Evolutionary conservation across 2,888 invertebrate genomes (phyloP).

Genomic region (Platyscelio sp.): DNA sequence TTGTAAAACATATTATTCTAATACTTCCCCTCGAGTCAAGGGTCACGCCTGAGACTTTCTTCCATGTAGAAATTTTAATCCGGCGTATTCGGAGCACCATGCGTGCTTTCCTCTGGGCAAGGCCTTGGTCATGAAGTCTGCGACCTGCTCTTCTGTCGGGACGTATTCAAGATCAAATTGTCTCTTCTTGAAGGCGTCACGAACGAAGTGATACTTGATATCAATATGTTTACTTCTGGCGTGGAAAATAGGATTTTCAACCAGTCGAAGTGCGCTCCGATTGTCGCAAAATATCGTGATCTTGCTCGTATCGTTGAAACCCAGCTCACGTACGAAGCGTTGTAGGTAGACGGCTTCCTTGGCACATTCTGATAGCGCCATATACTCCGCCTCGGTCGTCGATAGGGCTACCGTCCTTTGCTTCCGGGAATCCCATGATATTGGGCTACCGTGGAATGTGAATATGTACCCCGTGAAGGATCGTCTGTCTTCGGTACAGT

Average conservation of each 20-base stretch:
- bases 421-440: conserved; percentile 2
- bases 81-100: not conserved
- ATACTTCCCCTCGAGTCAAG: conserved; percentile 13
- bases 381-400: not conserved
- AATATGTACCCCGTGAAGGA: not conserved
- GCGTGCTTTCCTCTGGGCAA: not conserved
- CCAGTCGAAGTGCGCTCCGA: not conserved
- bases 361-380: conserved; percentile 7
- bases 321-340: conserved; percentile 15
- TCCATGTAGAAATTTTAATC: not conserved
- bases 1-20: not conserved
- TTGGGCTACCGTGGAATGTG: not conserved
- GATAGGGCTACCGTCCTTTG: not conserved
- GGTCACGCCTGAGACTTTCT: not conserved
- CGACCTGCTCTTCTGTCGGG: not conserved
- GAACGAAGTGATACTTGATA: conserved; percentile 1
- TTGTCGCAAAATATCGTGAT: not conserved
- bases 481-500: not conserved
- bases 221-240: not conserved
- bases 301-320: not conserved
- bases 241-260: not conserved
- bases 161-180: not conserved
- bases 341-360: conserved; percentile 10
- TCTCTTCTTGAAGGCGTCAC: not conserved
- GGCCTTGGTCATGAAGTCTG: conserved; percentile 12